Evolutionary conservation across 1,140 invertebrate genomes (phyloP).

Genomic region (Acromyrmex echinatior): DNA sequence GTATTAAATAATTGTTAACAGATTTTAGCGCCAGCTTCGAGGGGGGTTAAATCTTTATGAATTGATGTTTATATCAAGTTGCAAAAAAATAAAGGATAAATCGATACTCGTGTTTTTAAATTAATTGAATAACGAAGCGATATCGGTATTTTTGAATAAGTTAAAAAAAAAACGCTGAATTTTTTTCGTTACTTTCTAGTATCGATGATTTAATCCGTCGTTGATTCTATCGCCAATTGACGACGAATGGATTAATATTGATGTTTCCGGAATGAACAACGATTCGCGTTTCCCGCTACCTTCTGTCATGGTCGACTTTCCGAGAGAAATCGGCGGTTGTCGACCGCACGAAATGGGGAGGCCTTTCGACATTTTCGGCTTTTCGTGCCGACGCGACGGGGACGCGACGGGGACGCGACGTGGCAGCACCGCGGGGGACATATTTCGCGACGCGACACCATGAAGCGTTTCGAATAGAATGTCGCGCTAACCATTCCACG

Average conservation of each 20-base stretch:
- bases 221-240: background rate
- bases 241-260: background rate
- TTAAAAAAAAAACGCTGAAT: background rate
- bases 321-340: background rate
- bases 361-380: conserved; percentile 41
- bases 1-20: too few relatives aligned
- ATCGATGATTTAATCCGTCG: conserved; percentile 2
- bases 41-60: background rate
- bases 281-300: background rate
- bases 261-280: background rate
- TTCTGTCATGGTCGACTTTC: conserved; percentile 3
- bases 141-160: conserved; percentile 1
- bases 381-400: background rate
- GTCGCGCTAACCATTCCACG: conserved; percentile 41
- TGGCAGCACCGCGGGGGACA: conserved; percentile 1
- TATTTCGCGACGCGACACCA: conserved; percentile 5
- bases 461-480: conserved; percentile 30
- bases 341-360: background rate
- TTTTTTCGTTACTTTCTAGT: background rate
- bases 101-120: background rate
- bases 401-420: background rate
- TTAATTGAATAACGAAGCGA: background rate
- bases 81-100: background rate
- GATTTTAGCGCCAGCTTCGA: too few relatives aligned
- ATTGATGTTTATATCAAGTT: background rate